Base-by-base conservation (phyloP, 2,888 invertebrate species). In the Andrena flavipes region DNA sequence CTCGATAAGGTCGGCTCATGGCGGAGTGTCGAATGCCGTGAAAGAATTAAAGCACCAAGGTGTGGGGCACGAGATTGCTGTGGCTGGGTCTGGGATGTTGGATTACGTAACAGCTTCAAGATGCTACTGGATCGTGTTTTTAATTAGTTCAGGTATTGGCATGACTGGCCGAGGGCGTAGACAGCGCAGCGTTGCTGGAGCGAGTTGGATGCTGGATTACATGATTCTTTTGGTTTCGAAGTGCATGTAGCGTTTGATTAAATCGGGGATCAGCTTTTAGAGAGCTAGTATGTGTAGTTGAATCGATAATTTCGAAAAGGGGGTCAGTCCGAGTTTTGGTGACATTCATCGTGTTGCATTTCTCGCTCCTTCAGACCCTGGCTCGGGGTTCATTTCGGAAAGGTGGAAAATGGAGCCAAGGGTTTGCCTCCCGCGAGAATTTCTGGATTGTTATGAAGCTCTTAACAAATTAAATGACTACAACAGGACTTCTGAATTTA, bases 91-190 rank as follows among this genome's bases (percentile, higher is more conserved):
- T 26, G 7, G 23, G 16, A 13, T 16, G 64, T 35, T 65, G 6
- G 16, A 30, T 65, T 20, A 6, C 48, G 73, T 20, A 30, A 74
- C 1, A 7, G 8, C 13, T 23, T 5, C 42, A 30, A 10, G 20
- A 23, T 35, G 42, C 60, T 60, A 63, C 69, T 33, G 54, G 56
- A 8, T 20, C 56, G 35, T 69, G 56, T 56, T 69, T 67, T 69
- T 69, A 69, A 69, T 69, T 69, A 69, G 56, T 59, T 42, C 26
- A n/a, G 68, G 23, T 23, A 42, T 54, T 42, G 54, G 54, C 26
- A 8, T 56, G 2, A 10, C 23, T 42, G 7, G 8, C 33, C 35
- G 10, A 3, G 56, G 10, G 5, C 23, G 13, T 8, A 26, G 8
- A 20, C 16, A 8, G 26, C 26, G 56, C 56, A 35, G 23, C 35